A percentile compares a stretch with the other conserved stretches of the same genome.
These are phyloP conservation scores for Eudasyphora cyanicolor DNA, from an alignment of 2,888 invertebrate genomes.

Conservation along the genomic window DNA sequence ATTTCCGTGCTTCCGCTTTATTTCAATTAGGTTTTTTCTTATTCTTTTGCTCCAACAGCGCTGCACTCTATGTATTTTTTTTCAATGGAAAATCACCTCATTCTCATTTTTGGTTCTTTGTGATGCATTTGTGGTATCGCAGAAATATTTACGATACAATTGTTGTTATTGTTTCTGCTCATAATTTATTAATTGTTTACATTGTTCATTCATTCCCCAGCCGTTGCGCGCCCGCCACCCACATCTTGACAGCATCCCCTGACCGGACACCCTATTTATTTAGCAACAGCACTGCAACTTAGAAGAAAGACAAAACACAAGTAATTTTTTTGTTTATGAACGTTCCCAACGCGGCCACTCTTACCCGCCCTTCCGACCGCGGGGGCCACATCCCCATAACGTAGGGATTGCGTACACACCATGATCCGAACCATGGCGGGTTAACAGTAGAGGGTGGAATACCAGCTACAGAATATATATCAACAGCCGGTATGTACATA, in stretches of 20 bases:
- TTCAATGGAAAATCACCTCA: conserved; percentile 52
- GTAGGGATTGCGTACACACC: too few species aligned
- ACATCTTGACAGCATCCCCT: background rate
- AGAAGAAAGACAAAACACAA: background rate
- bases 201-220: conserved; percentile 50
- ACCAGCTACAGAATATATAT: too few species aligned
- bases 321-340: too few species aligned
- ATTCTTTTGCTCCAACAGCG: background rate
- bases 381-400: too few species aligned
- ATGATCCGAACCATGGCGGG: too few species aligned
- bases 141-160: conserved; percentile 7
- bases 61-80: background rate
- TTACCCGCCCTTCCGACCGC: too few species aligned
- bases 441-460: too few species aligned
- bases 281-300: too few species aligned
- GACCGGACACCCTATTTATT: too few species aligned
- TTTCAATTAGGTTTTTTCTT: background rate
- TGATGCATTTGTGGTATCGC: background rate
- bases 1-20: conserved; percentile 49
- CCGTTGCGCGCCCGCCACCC: background rate
- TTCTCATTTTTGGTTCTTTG: conserved; percentile 32
- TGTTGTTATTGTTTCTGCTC: conserved; percentile 20
- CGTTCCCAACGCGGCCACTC: too few species aligned
- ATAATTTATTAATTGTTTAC: conserved; percentile 46
- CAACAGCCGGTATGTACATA: too few species aligned